These are phyloP conservation scores for Cynodonichthys magdalenae DNA, from an alignment of 2,797 vertebrate genomes.

Conservation along the genomic window DNA sequence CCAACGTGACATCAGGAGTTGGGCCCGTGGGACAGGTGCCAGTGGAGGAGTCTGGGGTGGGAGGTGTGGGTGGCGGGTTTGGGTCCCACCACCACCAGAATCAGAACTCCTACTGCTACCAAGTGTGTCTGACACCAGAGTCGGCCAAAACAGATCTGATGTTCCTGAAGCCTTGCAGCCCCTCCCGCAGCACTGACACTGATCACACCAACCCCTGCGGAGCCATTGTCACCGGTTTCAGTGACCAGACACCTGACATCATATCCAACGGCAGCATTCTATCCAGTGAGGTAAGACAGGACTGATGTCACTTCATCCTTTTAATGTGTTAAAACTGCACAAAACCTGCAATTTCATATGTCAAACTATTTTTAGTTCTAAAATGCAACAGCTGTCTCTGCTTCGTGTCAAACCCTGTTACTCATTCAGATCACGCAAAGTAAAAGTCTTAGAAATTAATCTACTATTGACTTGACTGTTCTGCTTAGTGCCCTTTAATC, in stretches of 20 bases:
- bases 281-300: conserved; percentile 91
- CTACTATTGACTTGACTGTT: conserved; percentile 34
- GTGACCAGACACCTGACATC: conserved; percentile 97
- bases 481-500: conserved; percentile 53
- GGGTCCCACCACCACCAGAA: conserved; percentile 92
- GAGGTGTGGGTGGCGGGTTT: conserved; percentile 81
- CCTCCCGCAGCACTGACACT: conserved; percentile 89
- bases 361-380: conserved; percentile 19
- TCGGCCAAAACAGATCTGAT: conserved; percentile 98
- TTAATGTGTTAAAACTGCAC: neutral
- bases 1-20: conserved; percentile 83
- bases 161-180: conserved; percentile 98
- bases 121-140: conserved; percentile 98
- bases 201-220: conserved; percentile 94
- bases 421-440: conserved; percentile 35
- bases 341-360: conserved; percentile 4
- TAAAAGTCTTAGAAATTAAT: conserved; percentile 31
- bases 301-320: neutral
- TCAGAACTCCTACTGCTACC: conserved; percentile 97
- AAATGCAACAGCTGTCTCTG: conserved; percentile 22
- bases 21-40: conserved; percentile 85
- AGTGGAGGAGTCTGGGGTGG: conserved; percentile 87
- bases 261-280: conserved; percentile 97
- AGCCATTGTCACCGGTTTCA: conserved; percentile 92
- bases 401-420: conserved; percentile 16